These are phyloP conservation scores for Tipula vernalis DNA, from an alignment of 2,888 invertebrate genomes.

Conservation along the genomic window DNA sequence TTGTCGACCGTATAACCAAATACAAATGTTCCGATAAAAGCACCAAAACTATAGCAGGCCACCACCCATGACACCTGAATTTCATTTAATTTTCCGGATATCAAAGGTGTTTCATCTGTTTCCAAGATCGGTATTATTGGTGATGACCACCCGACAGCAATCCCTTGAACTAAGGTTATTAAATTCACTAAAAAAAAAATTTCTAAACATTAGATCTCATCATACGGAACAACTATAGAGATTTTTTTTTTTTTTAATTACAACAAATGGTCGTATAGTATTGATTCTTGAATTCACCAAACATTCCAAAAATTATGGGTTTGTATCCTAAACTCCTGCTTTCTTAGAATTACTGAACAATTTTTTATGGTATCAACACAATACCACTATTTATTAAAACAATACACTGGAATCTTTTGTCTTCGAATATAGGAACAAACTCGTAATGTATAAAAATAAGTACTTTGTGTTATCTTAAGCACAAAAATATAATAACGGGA, in stretches of 20 bases:
- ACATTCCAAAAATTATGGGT: neutral
- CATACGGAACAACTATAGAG: neutral
- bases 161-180: conserved; percentile 11
- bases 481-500: neutral
- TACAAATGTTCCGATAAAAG: conserved; percentile 13
- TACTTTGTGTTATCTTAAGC: neutral
- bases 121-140: conserved; percentile 12
- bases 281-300: neutral
- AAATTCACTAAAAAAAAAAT: conserved; percentile 11
- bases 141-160: conserved; percentile 15
- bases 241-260: neutral
- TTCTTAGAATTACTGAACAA: too few species aligned
- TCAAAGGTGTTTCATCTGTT: conserved; percentile 15
- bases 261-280: conserved; percentile 5
- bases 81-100: conserved; percentile 9
- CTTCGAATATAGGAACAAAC: neutral
- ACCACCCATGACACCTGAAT: conserved; percentile 14
- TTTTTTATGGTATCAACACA: neutral
- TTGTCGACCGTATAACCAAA: conserved; percentile 13
- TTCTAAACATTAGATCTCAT: neutral
- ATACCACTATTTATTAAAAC: neutral
- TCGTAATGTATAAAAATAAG: neutral
- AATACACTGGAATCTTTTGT: neutral
- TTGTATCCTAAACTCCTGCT: neutral
- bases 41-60: conserved; percentile 14